Conservation (phyloP, 1,140 invertebrate genomes). For the Watersipora subatra region DNA sequence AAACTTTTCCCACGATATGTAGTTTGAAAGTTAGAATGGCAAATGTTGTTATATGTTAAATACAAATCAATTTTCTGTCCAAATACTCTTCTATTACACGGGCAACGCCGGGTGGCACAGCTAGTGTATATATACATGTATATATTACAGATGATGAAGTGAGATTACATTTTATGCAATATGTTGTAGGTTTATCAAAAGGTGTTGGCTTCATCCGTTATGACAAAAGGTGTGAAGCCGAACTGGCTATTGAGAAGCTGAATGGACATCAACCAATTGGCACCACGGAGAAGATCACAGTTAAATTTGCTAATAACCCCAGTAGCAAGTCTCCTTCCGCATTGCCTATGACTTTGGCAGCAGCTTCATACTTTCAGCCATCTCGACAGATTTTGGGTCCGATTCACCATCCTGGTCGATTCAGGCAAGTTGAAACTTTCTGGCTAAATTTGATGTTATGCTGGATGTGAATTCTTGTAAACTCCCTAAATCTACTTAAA, state of each 20-base stretch:
- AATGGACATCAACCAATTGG: slow-evolving; percentile 92
- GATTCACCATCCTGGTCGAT: slow-evolving; percentile 80
- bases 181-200: slow-evolving; percentile 91
- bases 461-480: too few relatives aligned
- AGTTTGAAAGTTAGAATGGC: too few relatives aligned
- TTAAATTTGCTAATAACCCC: slow-evolving; percentile 91
- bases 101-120: too few relatives aligned
- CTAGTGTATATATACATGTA: too few relatives aligned
- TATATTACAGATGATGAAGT: too few relatives aligned
- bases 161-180: too few relatives aligned
- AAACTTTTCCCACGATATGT: too few relatives aligned
- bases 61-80: too few relatives aligned
- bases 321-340: slow-evolving; percentile 30
- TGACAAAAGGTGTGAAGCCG: slow-evolving; percentile 91
- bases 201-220: slow-evolving; percentile 98
- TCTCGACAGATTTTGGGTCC: slow-evolving; percentile 71
- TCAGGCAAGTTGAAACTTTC: slow-evolving; percentile 57
- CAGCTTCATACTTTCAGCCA: slow-evolving; percentile 65
- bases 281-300: slow-evolving; percentile 89
- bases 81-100: too few relatives aligned
- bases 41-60: too few relatives aligned
- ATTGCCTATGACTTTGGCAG: slow-evolving; percentile 39
- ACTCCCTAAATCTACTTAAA: too few relatives aligned
- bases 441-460: too few relatives aligned
- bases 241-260: slow-evolving; percentile 89